phyloP scores from a whole-genome alignment of 2,113 vertebrate species.

The Oryzias celebensis region DNA sequence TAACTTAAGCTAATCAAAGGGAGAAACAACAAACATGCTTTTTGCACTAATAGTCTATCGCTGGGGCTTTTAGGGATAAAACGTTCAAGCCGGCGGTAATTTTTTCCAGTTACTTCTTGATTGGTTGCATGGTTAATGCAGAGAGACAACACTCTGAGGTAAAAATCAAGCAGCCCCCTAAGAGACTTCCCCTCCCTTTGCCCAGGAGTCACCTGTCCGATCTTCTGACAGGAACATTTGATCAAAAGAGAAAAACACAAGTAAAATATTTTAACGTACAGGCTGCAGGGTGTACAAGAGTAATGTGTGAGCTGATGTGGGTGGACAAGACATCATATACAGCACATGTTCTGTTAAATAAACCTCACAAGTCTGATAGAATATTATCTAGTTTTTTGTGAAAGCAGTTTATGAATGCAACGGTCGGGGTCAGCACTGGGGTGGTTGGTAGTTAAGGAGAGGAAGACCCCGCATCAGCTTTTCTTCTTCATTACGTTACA shows the following conservation, averaged over 20 bases:
- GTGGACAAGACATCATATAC: constrained; percentile 55
- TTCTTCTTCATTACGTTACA: too few species aligned
- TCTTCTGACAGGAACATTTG: constrained; percentile 60
- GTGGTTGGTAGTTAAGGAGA: neutral
- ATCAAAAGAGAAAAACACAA: constrained; percentile 58
- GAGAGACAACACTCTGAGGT: constrained; percentile 61
- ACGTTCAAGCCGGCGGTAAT: constrained; percentile 37
- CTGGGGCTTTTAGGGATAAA: constrained; percentile 52
- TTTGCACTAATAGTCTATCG: constrained; percentile 28
- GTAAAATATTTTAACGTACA: constrained; percentile 39
- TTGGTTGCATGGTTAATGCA: constrained; percentile 59
- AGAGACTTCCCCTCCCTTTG: constrained; percentile 29
- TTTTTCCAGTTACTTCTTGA: constrained; percentile 57
- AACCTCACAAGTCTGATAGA: constrained; percentile 8
- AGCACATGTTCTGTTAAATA: constrained; percentile 39
- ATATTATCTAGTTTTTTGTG: constrained; percentile 44
- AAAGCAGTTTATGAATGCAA: constrained; percentile 11
- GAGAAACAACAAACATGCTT: constrained; percentile 39
- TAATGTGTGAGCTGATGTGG: constrained; percentile 58
- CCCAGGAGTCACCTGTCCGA: constrained; percentile 58
- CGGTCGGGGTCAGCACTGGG: constrained; percentile 36
- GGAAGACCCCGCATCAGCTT: too few species aligned
- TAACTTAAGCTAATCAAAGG: constrained; percentile 48
- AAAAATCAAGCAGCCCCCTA: constrained; percentile 43
- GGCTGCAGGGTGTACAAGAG: constrained; percentile 37